Evolutionary conservation across 2,113 vertebrate species (phyloP).

Genomic region (Electrona antarctica): DNA sequence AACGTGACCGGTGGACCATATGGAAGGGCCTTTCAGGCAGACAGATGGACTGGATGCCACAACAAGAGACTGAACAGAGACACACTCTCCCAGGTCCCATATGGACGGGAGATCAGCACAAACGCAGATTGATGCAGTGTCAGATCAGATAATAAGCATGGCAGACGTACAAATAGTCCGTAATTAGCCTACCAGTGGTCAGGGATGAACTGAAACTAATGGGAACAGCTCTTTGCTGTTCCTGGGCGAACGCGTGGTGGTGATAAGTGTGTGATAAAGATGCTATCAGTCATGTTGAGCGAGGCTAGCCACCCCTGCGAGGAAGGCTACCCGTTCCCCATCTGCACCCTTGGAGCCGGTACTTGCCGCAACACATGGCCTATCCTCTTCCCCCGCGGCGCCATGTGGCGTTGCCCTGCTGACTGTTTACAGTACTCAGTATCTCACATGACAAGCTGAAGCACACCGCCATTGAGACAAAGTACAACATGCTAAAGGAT

Average conservation of each 20-base stretch:
- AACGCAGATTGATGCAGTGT: slow-evolving; percentile 47
- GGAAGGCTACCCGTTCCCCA: slow-evolving; percentile 69
- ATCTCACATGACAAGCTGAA: slow-evolving; percentile 71
- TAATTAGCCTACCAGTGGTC: slow-evolving; percentile 40
- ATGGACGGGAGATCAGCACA: slow-evolving; percentile 45
- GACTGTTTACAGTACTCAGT: slow-evolving; percentile 70
- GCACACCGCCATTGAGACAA: slow-evolving; percentile 49
- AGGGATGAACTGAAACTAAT: not conserved
- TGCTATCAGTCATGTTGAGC: slow-evolving; percentile 65
- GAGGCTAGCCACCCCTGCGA: slow-evolving; percentile 57
- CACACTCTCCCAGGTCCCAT: slow-evolving; percentile 39
- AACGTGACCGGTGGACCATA: slow-evolving; percentile 54
- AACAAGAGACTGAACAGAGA: slow-evolving; percentile 46
- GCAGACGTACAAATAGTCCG: slow-evolving; percentile 29
- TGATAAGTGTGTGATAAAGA: slow-evolving; percentile 63
- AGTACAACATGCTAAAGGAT: not conserved
- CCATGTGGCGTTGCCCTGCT: slow-evolving; percentile 60
- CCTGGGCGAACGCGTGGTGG: slow-evolving; percentile 35
- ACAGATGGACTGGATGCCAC: slow-evolving; percentile 61
- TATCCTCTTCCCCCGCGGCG: slow-evolving; percentile 53
- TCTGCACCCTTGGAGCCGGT: slow-evolving; percentile 69
- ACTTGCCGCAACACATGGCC: slow-evolving; percentile 46
- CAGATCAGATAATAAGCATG: slow-evolving; percentile 48
- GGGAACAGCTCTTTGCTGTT: slow-evolving; percentile 6
- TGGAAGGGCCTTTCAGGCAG: slow-evolving; percentile 41